These are phyloP conservation scores for Ennomos fuscantarius DNA, from an alignment of 2,888 invertebrate species.

Conservation along the genomic window DNA sequence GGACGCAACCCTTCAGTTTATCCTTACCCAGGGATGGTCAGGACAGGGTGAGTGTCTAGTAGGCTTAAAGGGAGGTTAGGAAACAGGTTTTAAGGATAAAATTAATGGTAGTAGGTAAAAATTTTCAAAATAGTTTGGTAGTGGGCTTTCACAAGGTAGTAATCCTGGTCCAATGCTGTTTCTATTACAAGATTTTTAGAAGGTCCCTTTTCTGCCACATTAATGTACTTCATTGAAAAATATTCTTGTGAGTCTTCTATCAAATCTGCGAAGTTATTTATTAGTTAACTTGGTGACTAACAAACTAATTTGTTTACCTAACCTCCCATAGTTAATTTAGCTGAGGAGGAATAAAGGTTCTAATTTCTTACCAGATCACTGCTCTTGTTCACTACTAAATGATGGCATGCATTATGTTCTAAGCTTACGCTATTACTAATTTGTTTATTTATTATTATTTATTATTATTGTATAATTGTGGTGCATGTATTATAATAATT, in stretches of 20 bases:
- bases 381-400: conserved; percentile 22
- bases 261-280: background rate
- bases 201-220: no score
- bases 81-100: conserved; percentile 23
- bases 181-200: no score
- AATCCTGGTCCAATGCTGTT: conserved; percentile 8
- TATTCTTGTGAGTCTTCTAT: conserved; percentile 3
- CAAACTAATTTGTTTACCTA: conserved; percentile 59
- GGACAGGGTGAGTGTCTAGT: conserved; percentile 64
- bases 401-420: conserved; percentile 14
- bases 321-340: conserved; percentile 63
- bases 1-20: conserved; percentile 89
- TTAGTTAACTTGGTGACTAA: conserved; percentile 55
- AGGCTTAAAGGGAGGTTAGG: conserved; percentile 69
- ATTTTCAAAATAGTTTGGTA: conserved; percentile 5
- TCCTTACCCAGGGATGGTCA: conserved; percentile 88
- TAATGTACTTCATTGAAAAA: no score
- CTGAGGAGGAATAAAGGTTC: conserved; percentile 77
- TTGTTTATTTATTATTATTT: background rate
- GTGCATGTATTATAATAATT: no score
- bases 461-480: background rate
- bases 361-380: conserved; percentile 35
- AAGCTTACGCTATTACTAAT: conserved; percentile 11
- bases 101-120: conserved; percentile 4
- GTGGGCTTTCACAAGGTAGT: conserved; percentile 16